These are phyloP conservation scores for Eurytoma californica DNA, from an alignment of 2,888 invertebrate species.

Conservation along the genomic window DNA sequence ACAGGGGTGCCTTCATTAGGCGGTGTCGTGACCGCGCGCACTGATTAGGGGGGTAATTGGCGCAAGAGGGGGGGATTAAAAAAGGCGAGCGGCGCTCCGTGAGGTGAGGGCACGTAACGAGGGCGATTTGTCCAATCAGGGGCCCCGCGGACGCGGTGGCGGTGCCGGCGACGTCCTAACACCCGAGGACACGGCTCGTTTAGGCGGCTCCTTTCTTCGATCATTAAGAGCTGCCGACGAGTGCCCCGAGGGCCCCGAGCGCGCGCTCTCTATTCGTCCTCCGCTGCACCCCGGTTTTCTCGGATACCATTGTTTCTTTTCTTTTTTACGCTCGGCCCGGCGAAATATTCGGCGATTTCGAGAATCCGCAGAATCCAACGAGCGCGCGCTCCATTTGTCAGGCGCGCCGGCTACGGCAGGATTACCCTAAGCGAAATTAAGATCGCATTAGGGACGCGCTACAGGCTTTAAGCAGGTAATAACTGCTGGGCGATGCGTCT, in stretches of 20 bases:
- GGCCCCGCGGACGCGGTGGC: slow-evolving; percentile 57
- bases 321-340: too few relatives aligned
- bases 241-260: slow-evolving; percentile 57
- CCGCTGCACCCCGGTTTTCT: slow-evolving; percentile 3
- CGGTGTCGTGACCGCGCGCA: not conserved
- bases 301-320: not conserved
- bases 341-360: too few relatives aligned
- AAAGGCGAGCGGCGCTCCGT: slow-evolving; percentile 43
- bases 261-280: slow-evolving; percentile 44
- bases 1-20: not conserved
- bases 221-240: slow-evolving; percentile 69
- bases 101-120: slow-evolving; percentile 57
- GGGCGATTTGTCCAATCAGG: slow-evolving; percentile 62
- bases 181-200: slow-evolving; percentile 73
- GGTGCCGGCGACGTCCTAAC: slow-evolving; percentile 65
- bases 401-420: too few relatives aligned
- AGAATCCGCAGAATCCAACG: too few relatives aligned
- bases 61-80: slow-evolving; percentile 10
- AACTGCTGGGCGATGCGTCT: too few relatives aligned
- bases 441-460: too few relatives aligned
- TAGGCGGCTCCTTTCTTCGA: slow-evolving; percentile 73
- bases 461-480: too few relatives aligned
- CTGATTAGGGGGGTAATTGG: slow-evolving; percentile 38
- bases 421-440: too few relatives aligned
- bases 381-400: too few relatives aligned